phyloP scores from a whole-genome alignment of 2,797 vertebrate species.

The Chelon auratus region DNA sequence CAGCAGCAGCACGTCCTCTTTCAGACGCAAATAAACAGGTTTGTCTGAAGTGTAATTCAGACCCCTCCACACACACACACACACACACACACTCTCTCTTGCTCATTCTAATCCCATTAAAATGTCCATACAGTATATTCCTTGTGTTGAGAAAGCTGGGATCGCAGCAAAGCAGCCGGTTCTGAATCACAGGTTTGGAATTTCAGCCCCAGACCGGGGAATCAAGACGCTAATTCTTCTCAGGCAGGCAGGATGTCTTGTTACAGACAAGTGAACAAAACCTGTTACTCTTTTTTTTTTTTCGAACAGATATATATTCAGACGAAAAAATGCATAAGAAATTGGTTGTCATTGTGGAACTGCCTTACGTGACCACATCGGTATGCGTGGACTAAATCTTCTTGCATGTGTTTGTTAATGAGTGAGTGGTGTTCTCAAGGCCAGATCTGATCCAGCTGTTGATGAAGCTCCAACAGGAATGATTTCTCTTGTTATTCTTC shows the following conservation, averaged over 20 bases:
- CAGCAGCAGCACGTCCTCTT: conserved; percentile 51
- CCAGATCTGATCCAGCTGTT: conserved; percentile 75
- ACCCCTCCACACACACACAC: conserved; percentile 23
- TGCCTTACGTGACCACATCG: conserved; percentile 38
- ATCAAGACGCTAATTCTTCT: conserved; percentile 68
- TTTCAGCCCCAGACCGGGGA: conserved; percentile 62
- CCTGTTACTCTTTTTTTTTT: conserved; percentile 53
- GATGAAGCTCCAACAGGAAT: conserved; percentile 62
- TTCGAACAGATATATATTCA: conserved; percentile 21
- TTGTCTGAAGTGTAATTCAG: conserved; percentile 53
- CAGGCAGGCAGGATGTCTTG: conserved; percentile 58
- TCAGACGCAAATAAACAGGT: conserved; percentile 69
- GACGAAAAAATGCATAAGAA: conserved; percentile 41
- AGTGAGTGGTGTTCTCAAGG: conserved; percentile 44
- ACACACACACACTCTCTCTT: conserved; percentile 24
- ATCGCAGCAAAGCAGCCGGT: conserved; percentile 55
- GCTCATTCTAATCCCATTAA: conserved; percentile 86
- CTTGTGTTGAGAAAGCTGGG: conserved; percentile 74
- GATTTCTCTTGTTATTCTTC: conserved; percentile 53
- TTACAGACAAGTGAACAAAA: conserved; percentile 62
- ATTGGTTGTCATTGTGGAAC: conserved; percentile 33
- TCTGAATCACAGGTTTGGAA: conserved; percentile 79
- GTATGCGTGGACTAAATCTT: conserved; percentile 46
- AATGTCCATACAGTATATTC: conserved; percentile 80
- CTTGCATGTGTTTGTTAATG: conserved; percentile 43